Base-by-base conservation (phyloP, 2,888 invertebrate genomes). In the Stenodera caucasica region DNA sequence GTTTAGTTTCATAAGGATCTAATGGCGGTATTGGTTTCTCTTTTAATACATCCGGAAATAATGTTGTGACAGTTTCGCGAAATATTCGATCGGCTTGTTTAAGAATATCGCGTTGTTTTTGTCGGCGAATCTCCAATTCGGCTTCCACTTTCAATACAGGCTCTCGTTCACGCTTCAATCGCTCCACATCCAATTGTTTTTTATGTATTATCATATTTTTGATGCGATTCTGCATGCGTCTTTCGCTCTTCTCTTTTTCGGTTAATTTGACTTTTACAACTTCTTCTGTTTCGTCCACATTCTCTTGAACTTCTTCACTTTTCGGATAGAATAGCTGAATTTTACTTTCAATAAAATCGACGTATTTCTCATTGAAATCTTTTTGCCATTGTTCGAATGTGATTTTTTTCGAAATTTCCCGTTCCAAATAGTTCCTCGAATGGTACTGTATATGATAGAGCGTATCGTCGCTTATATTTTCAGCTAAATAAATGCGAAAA, bases 151-250 rank as follows among this genome's bases (percentile, higher is more conserved):
- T 85, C 65, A 85, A 77, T 52, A 88, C 72, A 1, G 89, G 89
- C 69, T 84, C 84, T 65, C 86, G 84, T 49, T 86, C 82, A 70
- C 83, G 85, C 64, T 86, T 83, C 11, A 89, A 73, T 63, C 86
- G 84, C 32, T 85, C 84, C 65, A 83, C 83, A 57, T 86, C 84
- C 32, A 89, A 81, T 67, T 86, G 83, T 70, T 88, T 88, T 65
- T 87, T 88, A 6, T 84, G 84, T 32, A 88, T 78, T 72, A 91
- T 83, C 63, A 87, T 81, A 76, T 83, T 76, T 78, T 87, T 83
- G 75, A 90, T 87, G 1, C 88, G 83, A 66, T 85, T 85, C 53
- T 88, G 82, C 72, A 90, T 86, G 67, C 88, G 84, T 63, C 82
- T 82, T 68, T 86, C 84, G 85, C 88, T 88, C 67, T 85, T 82